phyloP scores from a whole-genome alignment of 2,113 vertebrate genomes.

The Corythornis vintsioides region DNA sequence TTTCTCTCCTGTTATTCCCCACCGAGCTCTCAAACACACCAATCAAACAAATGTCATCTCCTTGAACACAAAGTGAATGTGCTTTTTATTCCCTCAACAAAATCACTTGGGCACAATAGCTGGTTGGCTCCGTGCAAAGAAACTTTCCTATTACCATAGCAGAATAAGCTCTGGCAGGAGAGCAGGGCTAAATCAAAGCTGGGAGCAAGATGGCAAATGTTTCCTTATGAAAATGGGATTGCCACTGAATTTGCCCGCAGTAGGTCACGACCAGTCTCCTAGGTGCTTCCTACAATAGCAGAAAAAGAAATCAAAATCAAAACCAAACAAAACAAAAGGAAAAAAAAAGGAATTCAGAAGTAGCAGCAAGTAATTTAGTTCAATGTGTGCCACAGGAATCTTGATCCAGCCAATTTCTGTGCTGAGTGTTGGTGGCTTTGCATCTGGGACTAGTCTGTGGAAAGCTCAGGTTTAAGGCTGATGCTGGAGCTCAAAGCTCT shows the following conservation, averaged over 20 bases:
- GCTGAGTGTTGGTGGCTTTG: neutral
- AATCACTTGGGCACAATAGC: neutral
- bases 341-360: neutral
- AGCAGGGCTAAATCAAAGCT: conserved; percentile 16
- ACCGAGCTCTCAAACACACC: neutral
- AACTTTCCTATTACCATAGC: neutral
- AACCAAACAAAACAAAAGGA: neutral
- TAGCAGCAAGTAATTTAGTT: neutral
- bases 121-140: neutral
- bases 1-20: neutral
- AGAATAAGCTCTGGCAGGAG: neutral
- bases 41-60: neutral
- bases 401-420: neutral
- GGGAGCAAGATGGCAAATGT: conserved; percentile 7
- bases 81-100: neutral
- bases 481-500: neutral
- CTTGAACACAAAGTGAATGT: neutral
- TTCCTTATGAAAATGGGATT: conserved; percentile 16
- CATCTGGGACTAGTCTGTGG: neutral
- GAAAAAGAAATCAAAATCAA: neutral
- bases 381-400: neutral
- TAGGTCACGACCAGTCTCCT: neutral
- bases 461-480: neutral
- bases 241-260: neutral
- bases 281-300: neutral